Evolutionary conservation across 2,113 vertebrate genomes (phyloP).

Genomic region (Tetraodon nigroviridis): DNA sequence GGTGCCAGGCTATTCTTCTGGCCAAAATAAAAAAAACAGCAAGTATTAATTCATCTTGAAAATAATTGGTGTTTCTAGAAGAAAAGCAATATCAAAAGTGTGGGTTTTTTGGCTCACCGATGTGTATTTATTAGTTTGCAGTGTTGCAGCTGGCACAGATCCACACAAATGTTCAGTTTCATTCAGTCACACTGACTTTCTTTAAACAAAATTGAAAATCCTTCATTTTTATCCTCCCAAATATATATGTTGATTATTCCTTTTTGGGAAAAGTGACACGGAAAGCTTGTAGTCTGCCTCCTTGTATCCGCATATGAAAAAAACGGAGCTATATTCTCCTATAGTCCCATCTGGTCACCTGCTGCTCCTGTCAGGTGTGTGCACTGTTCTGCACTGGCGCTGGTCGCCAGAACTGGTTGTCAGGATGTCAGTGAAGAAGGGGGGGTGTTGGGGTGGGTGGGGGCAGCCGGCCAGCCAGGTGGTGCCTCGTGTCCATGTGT

Average conservation of each 20-base stretch:
- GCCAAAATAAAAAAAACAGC: no score
- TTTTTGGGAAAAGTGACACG: neutral
- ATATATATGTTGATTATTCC: neutral
- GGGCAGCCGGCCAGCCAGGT: slow-evolving; percentile 50
- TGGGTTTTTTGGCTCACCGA: no score
- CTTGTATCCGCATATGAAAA: slow-evolving; percentile 25
- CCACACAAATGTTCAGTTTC: no score
- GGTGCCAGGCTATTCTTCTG: no score
- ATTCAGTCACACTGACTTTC: neutral
- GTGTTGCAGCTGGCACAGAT: no score
- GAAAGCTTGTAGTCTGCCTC: slow-evolving; percentile 5
- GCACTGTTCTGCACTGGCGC: slow-evolving; percentile 37
- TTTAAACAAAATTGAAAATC: neutral
- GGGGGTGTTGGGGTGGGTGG: slow-evolving; percentile 3
- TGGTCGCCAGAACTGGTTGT: slow-evolving; percentile 49
- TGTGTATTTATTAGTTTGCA: no score
- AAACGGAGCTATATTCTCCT: slow-evolving; percentile 37
- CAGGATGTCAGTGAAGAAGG: slow-evolving; percentile 35
- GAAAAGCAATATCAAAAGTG: no score
- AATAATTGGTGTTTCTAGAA: no score
- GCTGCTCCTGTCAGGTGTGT: slow-evolving; percentile 43
- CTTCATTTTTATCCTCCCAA: no score
- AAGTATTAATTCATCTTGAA: no score
- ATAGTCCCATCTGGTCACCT: slow-evolving; percentile 57
- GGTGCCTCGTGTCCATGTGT: slow-evolving; percentile 47